These are phyloP conservation scores for Heliothis virescens DNA, from an alignment of 1,140 invertebrate species.

Conservation along the genomic window DNA sequence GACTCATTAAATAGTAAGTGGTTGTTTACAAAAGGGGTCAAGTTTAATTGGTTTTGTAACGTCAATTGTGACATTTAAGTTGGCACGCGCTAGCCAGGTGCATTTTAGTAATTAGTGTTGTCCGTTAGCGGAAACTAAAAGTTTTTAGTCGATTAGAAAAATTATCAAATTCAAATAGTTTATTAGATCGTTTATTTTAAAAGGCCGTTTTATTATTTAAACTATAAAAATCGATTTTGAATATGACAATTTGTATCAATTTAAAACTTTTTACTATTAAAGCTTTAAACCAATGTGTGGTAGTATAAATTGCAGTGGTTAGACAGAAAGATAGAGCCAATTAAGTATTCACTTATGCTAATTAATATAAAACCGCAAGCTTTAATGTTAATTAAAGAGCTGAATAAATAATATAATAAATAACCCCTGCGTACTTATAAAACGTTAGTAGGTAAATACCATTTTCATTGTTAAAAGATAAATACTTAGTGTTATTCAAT, in stretches of 20 bases:
- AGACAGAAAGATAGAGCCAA: background rate
- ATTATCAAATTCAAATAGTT: background rate
- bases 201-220: slow-evolving; percentile 11
- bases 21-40: slow-evolving; percentile 48
- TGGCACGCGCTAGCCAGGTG: slow-evolving; percentile 63
- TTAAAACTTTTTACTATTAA: too few relatives aligned
- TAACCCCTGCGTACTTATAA: background rate
- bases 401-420: background rate
- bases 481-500: too few relatives aligned
- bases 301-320: too few relatives aligned
- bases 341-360: background rate
- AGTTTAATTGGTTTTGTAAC: slow-evolving; percentile 54
- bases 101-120: slow-evolving; percentile 55
- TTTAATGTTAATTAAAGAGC: background rate
- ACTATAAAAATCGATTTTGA: background rate
- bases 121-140: slow-evolving; percentile 40
- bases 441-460: background rate
- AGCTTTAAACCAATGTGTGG: too few relatives aligned
- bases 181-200: background rate
- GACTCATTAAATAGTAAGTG: slow-evolving; percentile 11
- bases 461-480: too few relatives aligned
- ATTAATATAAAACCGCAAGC: background rate
- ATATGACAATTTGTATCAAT: too few relatives aligned
- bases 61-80: slow-evolving; percentile 63
- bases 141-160: slow-evolving; percentile 36